Evolutionary conservation across 2,113 vertebrate genomes (phyloP).

Genomic region (Dolichotis patagonum): DNA sequence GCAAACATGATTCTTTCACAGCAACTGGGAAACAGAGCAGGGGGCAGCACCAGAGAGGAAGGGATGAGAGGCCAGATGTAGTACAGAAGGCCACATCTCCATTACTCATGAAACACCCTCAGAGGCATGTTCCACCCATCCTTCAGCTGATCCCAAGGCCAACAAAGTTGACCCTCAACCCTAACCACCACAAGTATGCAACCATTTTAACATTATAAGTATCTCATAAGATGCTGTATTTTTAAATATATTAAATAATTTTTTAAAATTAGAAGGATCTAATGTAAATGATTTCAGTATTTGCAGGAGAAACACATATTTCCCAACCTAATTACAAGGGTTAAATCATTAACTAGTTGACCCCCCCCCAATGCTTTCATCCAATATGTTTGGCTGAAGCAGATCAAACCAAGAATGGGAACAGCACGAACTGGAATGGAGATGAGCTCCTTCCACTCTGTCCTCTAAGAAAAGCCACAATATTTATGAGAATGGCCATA

Average conservation of each 20-base stretch:
- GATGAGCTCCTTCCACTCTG: neutral
- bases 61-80: neutral
- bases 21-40: neutral
- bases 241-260: neutral
- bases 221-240: neutral
- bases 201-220: neutral
- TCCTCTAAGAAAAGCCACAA: neutral
- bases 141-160: neutral
- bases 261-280: neutral
- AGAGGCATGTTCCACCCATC: neutral
- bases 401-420: neutral
- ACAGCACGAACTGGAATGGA: neutral
- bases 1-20: neutral
- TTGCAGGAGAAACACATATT: neutral
- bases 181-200: neutral
- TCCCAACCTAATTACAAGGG: neutral
- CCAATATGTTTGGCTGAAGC: neutral
- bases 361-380: too few relatives aligned
- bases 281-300: neutral
- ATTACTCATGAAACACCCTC: neutral
- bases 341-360: neutral
- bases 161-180: neutral
- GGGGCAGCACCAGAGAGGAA: neutral
- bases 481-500: neutral
- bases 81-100: neutral